Evolutionary conservation across 2,113 vertebrate genomes (phyloP), one percentile per base, ranked within the genome.

Genomic region (Boulengeromyrus knoepffleri): DNA sequence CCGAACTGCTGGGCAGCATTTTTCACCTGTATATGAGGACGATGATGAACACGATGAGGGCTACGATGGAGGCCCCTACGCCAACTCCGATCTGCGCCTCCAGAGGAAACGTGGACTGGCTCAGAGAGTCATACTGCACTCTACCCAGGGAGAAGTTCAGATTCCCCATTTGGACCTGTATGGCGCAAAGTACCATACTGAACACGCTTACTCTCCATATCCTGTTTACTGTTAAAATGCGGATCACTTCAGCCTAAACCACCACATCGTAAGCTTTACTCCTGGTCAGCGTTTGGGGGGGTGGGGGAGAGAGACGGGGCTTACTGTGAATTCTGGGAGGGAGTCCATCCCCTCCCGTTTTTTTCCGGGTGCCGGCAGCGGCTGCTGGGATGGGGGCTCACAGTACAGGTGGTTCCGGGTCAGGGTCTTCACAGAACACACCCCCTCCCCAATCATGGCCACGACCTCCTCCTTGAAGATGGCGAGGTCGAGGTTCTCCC

Each of bases 401-500:
- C 99, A 99, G 94, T 99, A 99, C 13, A 99, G 96, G 89, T 99
- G 98, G 93, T 98, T 96, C 90, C 95, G 96, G 46, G 99, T 99
- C 84, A 99, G 94, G 0, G 99, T 99, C 96, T 99, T 99, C 88
- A 99, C 97, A 9, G 96, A 94, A 24, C 99, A 99, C 89, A 96
- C 92, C 0, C 97, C 98, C 0, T 97, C 96, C 13, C 99, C 99
- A 5, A 99, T 97, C 95, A 97, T 95, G 83, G 99, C 98, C 92
- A 98, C 95, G 90, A 99, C 98, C 95, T 99, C 99, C 17, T 99
- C 98, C 94, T 99, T 99, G 31, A 94, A 97, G 93, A 99, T 98
- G 0, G 98, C 99, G 84, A 98, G 95, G 93, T 99, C 98, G 93
- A 99, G 94, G 92, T 99, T 97, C 92, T 99, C 97, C 0, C 99